These are phyloP conservation scores for Acanthurus tractus DNA, from an alignment of 2,797 vertebrate species.

Conservation along the genomic window DNA sequence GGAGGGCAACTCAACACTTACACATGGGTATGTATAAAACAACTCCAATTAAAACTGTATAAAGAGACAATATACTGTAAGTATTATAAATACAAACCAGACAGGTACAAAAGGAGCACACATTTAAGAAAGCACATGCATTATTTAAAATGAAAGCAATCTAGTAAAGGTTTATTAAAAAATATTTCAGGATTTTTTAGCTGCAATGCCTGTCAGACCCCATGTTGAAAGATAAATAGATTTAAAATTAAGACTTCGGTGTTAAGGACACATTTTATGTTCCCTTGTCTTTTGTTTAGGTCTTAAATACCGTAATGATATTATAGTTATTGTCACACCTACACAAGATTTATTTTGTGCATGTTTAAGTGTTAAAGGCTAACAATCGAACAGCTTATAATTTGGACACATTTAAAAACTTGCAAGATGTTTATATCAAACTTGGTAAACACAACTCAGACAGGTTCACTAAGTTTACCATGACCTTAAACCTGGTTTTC, in stretches of 20 bases:
- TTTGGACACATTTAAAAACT: not conserved
- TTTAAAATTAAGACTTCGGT: not conserved
- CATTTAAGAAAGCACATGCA: too few species aligned
- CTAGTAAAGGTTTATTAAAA: not conserved
- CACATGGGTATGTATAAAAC: conserved; percentile 26
- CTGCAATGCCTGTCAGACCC: not conserved
- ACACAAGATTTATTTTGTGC: conserved; percentile 19
- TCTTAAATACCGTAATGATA: conserved; percentile 11
- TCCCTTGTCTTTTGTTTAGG: conserved; percentile 4
- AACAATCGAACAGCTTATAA: not conserved
- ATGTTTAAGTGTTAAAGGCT: not conserved
- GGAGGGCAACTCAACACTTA: conserved; percentile 31
- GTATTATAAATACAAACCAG: not conserved
- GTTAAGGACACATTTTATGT: not conserved
- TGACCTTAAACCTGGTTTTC: not conserved
- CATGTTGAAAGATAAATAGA: not conserved
- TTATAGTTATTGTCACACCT: conserved; percentile 1
- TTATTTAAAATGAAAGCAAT: not conserved
- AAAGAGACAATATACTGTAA: not conserved
- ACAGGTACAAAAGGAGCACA: not conserved
- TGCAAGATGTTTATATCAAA: conserved; percentile 3
- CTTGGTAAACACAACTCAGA: not conserved
- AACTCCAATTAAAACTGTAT: not conserved
- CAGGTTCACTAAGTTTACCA: conserved; percentile 8
- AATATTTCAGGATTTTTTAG: not conserved